These are phyloP conservation scores for Sebastes diploproa DNA, from an alignment of 2,797 vertebrate genomes.

Conservation along the genomic window DNA sequence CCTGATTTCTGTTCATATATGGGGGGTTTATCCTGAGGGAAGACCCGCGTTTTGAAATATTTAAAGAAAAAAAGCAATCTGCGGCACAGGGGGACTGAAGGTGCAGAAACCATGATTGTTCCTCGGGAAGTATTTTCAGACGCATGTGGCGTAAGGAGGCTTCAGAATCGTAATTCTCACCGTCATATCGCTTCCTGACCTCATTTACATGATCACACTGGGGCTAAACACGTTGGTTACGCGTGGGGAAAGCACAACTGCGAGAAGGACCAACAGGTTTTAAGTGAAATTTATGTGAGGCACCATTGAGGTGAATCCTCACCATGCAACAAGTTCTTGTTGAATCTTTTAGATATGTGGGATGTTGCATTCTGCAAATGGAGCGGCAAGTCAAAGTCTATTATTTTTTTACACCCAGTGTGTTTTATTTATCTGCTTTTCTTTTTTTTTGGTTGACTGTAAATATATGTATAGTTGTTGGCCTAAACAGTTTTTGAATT, in stretches of 20 bases:
- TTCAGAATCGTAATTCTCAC: slow-evolving; percentile 28
- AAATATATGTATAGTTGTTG: not conserved
- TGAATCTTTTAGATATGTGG: not conserved
- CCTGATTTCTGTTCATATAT: not conserved
- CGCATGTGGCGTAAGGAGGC: slow-evolving; percentile 8
- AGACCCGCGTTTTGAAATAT: slow-evolving; percentile 3
- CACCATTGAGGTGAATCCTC: not conserved
- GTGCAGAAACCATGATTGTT: slow-evolving; percentile 42
- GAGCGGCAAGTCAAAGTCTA: not conserved
- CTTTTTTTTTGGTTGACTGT: not conserved
- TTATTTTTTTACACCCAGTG: not conserved
- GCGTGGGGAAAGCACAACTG: not conserved
- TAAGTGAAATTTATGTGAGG: not conserved
- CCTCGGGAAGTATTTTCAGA: slow-evolving; percentile 48
- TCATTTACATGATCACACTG: slow-evolving; percentile 35
- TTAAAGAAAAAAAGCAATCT: slow-evolving; percentile 19
- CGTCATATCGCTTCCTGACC: slow-evolving; percentile 21
- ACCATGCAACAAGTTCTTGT: not conserved
- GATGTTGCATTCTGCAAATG: not conserved
- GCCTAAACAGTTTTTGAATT: not conserved
- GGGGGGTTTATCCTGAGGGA: slow-evolving; percentile 13
- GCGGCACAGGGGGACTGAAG: slow-evolving; percentile 8
- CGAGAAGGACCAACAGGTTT: not conserved
- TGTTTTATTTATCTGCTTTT: not conserved
- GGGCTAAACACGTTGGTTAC: slow-evolving; percentile 8